Evolutionary conservation across 2,888 invertebrate genomes (phyloP).

Genomic region (Trissoscelio sp.): DNA sequence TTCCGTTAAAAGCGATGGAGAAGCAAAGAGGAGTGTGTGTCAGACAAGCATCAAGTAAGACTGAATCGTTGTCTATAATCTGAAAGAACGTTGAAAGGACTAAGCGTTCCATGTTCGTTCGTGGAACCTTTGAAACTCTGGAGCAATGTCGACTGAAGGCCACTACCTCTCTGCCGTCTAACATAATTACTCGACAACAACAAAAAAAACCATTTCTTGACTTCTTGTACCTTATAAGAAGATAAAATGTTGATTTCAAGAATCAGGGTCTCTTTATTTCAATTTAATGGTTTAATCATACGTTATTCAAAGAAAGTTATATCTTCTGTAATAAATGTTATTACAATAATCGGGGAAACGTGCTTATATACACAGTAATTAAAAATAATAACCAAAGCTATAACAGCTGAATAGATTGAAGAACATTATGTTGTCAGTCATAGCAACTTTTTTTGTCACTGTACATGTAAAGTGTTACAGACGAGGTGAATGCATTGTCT

Average conservation of each 20-base stretch:
- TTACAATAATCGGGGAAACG: slow-evolving; percentile 24
- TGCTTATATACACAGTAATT: slow-evolving; percentile 15
- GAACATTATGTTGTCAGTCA: slow-evolving; percentile 57
- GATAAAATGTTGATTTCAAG: slow-evolving; percentile 22
- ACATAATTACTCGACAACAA: slow-evolving; percentile 7
- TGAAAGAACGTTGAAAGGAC: slow-evolving; percentile 74
- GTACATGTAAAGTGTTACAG: slow-evolving; percentile 58
- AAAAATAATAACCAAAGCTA: slow-evolving; percentile 27
- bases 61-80: slow-evolving; percentile 79
- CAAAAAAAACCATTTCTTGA: slow-evolving; percentile 10
- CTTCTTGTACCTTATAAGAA: slow-evolving; percentile 6
- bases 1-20: slow-evolving; percentile 62
- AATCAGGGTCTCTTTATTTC: slow-evolving; percentile 15
- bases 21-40: slow-evolving; percentile 75
- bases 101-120: slow-evolving; percentile 67
- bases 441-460: slow-evolving; percentile 51
- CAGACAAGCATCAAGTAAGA: slow-evolving; percentile 80
- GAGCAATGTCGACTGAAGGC: slow-evolving; percentile 45
- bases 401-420: slow-evolving; percentile 33
- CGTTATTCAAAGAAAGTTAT: slow-evolving; percentile 12
- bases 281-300: slow-evolving; percentile 29
- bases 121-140: slow-evolving; percentile 44
- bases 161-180: slow-evolving; percentile 4
- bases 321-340: slow-evolving; percentile 20
- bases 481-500: slow-evolving; percentile 78